Conservation (phyloP, 2,113 vertebrate genomes). For the Hucho hucho region DNA sequence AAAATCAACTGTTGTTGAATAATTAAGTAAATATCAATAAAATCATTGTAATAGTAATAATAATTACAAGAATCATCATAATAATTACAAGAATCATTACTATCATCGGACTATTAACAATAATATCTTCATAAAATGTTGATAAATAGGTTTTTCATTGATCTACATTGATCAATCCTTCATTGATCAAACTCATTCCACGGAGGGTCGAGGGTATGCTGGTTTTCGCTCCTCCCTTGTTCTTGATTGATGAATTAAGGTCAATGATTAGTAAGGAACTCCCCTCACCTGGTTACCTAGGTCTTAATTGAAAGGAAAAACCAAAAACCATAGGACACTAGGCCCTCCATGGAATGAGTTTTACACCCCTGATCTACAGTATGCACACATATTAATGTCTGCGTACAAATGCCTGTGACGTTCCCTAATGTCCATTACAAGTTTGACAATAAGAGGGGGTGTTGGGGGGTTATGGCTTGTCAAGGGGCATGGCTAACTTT, state of each 20-base stretch:
- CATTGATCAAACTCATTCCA: too few relatives aligned
- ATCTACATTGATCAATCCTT: too few relatives aligned
- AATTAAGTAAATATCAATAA: neutral
- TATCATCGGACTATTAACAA: neutral
- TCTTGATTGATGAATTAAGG: too few relatives aligned
- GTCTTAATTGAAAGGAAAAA: too few relatives aligned
- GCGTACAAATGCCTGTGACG: neutral
- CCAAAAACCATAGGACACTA: too few relatives aligned
- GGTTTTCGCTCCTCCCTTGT: too few relatives aligned
- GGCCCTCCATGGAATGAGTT: too few relatives aligned
- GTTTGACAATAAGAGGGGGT: neutral
- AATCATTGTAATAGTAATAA: slow-evolving; percentile 3
- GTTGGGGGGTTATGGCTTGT: neutral
- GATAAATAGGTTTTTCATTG: neutral
- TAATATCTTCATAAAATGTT: neutral
- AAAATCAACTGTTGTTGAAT: neutral
- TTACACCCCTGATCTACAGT: too few relatives aligned
- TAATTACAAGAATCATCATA: slow-evolving; percentile 2
- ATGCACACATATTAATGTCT: neutral
- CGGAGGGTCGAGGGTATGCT: too few relatives aligned
- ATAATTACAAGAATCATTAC: neutral
- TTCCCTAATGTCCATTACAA: neutral
- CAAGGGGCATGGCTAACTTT: neutral
- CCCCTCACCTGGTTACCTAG: too few relatives aligned
- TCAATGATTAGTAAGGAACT: too few relatives aligned